Evolutionary conservation across 2,113 vertebrate genomes (phyloP).

Genomic region (Amphiprion ocellaris): DNA sequence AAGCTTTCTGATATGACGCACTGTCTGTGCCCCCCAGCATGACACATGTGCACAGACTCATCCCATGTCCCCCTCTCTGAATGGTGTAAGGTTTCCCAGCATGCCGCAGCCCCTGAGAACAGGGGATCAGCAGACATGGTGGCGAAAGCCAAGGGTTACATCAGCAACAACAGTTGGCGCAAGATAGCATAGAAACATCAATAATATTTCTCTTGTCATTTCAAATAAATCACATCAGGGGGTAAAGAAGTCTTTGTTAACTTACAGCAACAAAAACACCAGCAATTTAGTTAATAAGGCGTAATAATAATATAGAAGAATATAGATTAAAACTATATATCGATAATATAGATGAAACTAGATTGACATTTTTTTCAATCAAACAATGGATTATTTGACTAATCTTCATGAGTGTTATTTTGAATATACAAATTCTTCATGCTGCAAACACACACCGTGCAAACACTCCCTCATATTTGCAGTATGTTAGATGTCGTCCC

Average conservation of each 20-base stretch:
- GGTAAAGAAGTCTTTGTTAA: neutral
- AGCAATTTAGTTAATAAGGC: neutral
- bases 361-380: no score
- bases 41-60: constrained; percentile 69
- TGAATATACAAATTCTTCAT: neutral
- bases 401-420: neutral
- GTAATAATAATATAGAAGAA: neutral
- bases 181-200: constrained; percentile 71
- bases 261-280: neutral
- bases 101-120: constrained; percentile 64
- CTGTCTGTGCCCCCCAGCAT: constrained; percentile 70
- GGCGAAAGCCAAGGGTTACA: constrained; percentile 73
- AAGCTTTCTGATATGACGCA: constrained; percentile 65
- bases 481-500: neutral
- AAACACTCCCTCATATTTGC: neutral
- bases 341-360: no score
- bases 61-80: constrained; percentile 48
- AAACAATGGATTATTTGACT: neutral
- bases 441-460: neutral
- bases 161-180: constrained; percentile 75
- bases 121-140: constrained; percentile 51
- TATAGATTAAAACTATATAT: no score
- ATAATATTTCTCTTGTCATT: constrained; percentile 72
- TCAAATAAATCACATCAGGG: constrained; percentile 67
- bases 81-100: constrained; percentile 77